Evolutionary conservation across 2,113 vertebrate genomes (phyloP).

Genomic region (Chaenocephalus aceratus): DNA sequence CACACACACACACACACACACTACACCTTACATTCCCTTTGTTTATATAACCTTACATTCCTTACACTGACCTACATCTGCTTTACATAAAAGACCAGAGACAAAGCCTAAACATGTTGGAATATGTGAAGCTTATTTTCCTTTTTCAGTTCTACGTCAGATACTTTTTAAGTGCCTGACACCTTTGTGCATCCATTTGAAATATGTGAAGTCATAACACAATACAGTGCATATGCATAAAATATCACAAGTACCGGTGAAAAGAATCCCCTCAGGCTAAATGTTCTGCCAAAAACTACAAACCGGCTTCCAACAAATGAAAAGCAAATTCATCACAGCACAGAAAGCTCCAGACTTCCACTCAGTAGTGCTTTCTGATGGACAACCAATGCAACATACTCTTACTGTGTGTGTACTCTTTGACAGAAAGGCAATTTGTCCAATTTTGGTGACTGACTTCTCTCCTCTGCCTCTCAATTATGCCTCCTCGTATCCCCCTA

Average conservation of each 20-base stretch:
- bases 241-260: slow-evolving; percentile 39
- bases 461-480: slow-evolving; percentile 32
- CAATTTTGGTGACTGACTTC: background rate
- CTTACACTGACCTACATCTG: slow-evolving; percentile 50
- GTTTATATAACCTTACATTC: slow-evolving; percentile 26
- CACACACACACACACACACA: background rate
- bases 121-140: background rate
- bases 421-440: background rate
- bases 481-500: slow-evolving; percentile 34
- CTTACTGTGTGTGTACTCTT: background rate
- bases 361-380: background rate
- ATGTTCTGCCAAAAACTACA: slow-evolving; percentile 58
- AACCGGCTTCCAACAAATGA: slow-evolving; percentile 22
- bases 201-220: background rate
- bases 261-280: slow-evolving; percentile 40
- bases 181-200: background rate
- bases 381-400: slow-evolving; percentile 14
- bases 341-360: slow-evolving; percentile 10
- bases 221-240: background rate
- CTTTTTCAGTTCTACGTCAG: background rate
- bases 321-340: slow-evolving; percentile 38
- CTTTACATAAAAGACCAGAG: slow-evolving; percentile 18
- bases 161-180: background rate
- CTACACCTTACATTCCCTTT: slow-evolving; percentile 37
- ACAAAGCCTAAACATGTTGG: background rate